Base-by-base conservation (phyloP, 2,113 vertebrate species). In the Edolisoma coerulescens region DNA sequence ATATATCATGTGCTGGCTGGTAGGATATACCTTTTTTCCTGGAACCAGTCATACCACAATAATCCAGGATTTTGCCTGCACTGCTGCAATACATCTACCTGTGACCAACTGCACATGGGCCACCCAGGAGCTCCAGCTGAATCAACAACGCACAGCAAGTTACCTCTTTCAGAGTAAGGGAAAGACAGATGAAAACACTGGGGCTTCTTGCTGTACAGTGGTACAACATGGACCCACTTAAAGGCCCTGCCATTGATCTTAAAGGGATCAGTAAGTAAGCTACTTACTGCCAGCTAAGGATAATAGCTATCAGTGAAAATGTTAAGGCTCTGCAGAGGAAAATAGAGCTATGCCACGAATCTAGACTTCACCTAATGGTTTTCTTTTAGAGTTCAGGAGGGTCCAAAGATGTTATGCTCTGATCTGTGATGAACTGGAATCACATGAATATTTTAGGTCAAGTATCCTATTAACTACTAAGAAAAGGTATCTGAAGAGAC, bases 91-190 rank as follows among this genome's bases (percentile, higher is more conserved):
- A 83, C 53, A 86, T 85, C 83, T 95, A 96, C 71, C 91, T 97
- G 94, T 87, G 93, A 84, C 84, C 84, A 79, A 22, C 44, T 44
- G 70, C 90, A 97, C 76, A 78, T 50, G 75, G 95, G 74, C 93
- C 95, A 95, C 95, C 94, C 93, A 96, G 82, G 67, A 94, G 84
- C 75, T 93, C 91, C 91, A 96, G 94, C 89, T 96, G 93, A 96
- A 95, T 91, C 94, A 96, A 96, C 94, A 96, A 33, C 0, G 0
- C n/a, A 35, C 21, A 87, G 81, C 45, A 75, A 47, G 59, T 60
- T 54, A 30, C 49, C 61, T 75, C 61, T 57, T 76, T 76, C 75
- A 47, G 15, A 30, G 63, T 15, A 35, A 74, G 35, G 52, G 86
- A 80, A 84, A 86, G 80, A 75, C 52, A 92, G 42, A 93, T 19